phyloP scores from a whole-genome alignment of 37 sponge, comb jelly and placozoan species.

The Axinella damicornis region DNA sequence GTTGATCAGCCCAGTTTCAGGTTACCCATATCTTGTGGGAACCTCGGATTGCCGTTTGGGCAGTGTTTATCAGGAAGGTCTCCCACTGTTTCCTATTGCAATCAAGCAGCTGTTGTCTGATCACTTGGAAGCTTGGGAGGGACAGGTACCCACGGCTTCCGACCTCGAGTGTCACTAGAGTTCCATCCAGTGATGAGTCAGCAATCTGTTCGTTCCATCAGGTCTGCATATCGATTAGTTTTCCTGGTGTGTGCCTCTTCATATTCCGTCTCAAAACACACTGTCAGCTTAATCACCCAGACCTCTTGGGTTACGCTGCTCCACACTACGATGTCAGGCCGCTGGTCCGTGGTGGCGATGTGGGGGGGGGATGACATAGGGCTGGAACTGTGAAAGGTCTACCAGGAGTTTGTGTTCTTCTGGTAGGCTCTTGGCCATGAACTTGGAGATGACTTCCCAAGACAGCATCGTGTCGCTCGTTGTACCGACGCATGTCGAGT shows the following conservation, averaged over 20 bases:
- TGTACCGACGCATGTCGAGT: conserved; percentile 30
- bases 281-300: conserved; percentile 9
- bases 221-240: not conserved
- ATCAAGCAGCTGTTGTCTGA: too few species aligned
- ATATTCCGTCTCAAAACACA: conserved; percentile 5
- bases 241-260: not conserved
- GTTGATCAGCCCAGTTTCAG: too few species aligned
- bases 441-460: not conserved
- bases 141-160: conserved; percentile 15
- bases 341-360: conserved; percentile 17
- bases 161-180: conserved; percentile 2
- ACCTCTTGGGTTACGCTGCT: not conserved
- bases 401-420: not conserved
- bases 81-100: too few species aligned
- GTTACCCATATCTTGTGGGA: too few species aligned
- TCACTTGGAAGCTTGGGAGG: too few species aligned
- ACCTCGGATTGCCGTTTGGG: too few species aligned
- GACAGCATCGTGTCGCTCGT: conserved; percentile 31
- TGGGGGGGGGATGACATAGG: conserved; percentile 11
- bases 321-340: conserved; percentile 28
- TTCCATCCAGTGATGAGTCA: too few species aligned
- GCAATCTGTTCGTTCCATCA: not conserved
- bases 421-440: not conserved
- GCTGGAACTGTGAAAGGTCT: conserved; percentile 1
- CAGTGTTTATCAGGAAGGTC: too few species aligned